phyloP scores from a whole-genome alignment of 1,140 invertebrate genomes.

The Papilio machaon region DNA sequence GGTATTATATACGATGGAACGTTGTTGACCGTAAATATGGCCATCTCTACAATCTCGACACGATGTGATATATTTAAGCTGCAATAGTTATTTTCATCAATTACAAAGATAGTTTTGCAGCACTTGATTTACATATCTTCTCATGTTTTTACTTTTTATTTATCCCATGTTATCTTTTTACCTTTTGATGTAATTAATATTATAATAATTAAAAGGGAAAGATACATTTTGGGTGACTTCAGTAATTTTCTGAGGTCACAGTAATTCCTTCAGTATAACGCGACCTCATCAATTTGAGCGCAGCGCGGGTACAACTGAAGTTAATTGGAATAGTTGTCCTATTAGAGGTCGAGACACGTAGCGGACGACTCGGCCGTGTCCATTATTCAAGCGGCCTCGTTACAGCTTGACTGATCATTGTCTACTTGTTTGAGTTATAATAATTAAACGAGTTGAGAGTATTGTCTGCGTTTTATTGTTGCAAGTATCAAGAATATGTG shows the following conservation, averaged over 20 bases:
- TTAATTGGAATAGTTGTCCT: conserved; percentile 35
- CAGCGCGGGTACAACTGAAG: conserved; percentile 17
- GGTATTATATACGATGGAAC: neutral
- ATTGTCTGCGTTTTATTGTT: neutral
- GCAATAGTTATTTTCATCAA: neutral
- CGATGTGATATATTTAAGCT: neutral
- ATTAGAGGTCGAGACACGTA: conserved; percentile 30
- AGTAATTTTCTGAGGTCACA: conserved; percentile 2
- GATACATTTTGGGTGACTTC: neutral
- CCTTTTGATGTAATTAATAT: neutral
- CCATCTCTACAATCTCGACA: neutral
- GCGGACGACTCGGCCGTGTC: neutral
- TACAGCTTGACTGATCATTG: conserved; percentile 29
- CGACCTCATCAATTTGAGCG: conserved; percentile 25
- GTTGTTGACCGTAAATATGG: neutral
- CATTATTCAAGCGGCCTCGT: conserved; percentile 32
- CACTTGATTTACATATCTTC: neutral
- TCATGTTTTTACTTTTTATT: too few species aligned
- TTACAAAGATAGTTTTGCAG: too few species aligned
- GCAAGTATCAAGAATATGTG: neutral
- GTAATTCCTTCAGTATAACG: conserved; percentile 8
- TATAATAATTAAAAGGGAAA: neutral
- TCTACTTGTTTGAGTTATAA: conserved; percentile 3
- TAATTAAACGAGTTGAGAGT: neutral
- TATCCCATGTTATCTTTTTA: too few species aligned